These are phyloP conservation scores for Calephelis nemesis DNA, from an alignment of 1,140 invertebrate genomes.

Conservation along the genomic window DNA sequence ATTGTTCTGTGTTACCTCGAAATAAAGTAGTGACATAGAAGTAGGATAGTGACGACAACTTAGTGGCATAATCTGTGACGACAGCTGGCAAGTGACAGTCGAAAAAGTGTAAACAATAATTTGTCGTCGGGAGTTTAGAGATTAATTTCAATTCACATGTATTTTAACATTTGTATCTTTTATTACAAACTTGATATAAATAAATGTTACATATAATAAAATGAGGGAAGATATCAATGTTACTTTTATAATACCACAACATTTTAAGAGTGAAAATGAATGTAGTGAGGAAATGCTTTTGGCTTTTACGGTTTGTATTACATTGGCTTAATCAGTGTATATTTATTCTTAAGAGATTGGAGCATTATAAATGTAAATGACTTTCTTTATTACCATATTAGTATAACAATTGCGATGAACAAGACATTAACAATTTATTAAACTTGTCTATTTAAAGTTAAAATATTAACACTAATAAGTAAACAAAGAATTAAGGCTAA, in stretches of 20 bases:
- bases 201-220: slow-evolving; percentile 24
- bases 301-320: slow-evolving; percentile 59
- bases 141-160: not conserved
- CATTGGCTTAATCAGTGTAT: too few relatives aligned
- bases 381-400: too few relatives aligned
- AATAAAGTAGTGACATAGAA: too few relatives aligned
- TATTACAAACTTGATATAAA: not conserved
- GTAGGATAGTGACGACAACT: too few relatives aligned
- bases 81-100: not conserved
- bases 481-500: too few relatives aligned
- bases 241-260: slow-evolving; percentile 68
- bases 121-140: not conserved
- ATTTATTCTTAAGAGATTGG: not conserved
- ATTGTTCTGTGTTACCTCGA: too few relatives aligned
- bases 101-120: not conserved
- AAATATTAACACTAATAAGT: too few relatives aligned
- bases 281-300: slow-evolving; percentile 72
- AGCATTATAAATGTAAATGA: too few relatives aligned
- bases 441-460: too few relatives aligned
- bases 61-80: not conserved
- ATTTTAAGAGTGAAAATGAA: slow-evolving; percentile 58
- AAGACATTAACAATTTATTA: too few relatives aligned
- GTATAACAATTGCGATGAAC: too few relatives aligned
- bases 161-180: not conserved
- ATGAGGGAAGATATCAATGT: slow-evolving; percentile 69